These are phyloP conservation scores for Bombus picipes DNA, from an alignment of 1,140 invertebrate genomes.

Conservation along the genomic window DNA sequence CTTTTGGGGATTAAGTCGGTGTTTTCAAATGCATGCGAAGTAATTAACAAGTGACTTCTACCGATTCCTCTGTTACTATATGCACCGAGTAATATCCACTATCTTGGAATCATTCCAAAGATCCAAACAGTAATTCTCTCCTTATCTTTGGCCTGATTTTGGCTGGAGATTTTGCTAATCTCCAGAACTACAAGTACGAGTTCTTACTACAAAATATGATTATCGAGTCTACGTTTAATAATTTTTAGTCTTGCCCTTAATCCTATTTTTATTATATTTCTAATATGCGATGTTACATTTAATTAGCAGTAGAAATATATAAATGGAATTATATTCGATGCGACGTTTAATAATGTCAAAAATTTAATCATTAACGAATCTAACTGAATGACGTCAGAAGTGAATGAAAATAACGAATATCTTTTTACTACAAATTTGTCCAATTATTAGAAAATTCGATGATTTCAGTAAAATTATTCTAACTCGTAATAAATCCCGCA, in stretches of 20 bases:
- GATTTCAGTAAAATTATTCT: too few relatives aligned
- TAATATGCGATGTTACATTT: too few relatives aligned
- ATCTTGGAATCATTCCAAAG: conserved; percentile 69
- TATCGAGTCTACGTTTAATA: background rate
- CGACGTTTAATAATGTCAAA: too few relatives aligned
- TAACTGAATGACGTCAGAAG: too few relatives aligned
- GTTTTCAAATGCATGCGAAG: conserved; percentile 58
- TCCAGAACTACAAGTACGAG: background rate
- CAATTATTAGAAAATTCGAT: too few relatives aligned
- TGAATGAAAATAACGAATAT: too few relatives aligned
- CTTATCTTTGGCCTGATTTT: conserved; percentile 43
- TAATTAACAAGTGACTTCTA: conserved; percentile 71
- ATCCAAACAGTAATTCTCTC: conserved; percentile 14
- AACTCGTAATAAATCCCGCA: too few relatives aligned
- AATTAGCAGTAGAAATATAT: too few relatives aligned
- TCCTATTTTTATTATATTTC: background rate
- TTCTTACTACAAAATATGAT: background rate
- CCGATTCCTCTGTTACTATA: conserved; percentile 40
- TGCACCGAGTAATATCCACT: conserved; percentile 38
- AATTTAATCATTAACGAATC: too few relatives aligned
- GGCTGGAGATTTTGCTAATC: background rate
- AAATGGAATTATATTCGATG: too few relatives aligned
- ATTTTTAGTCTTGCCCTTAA: background rate
- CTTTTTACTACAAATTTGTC: too few relatives aligned
- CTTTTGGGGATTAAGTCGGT: conserved; percentile 39